Conservation (phyloP, 2,797 vertebrate species). For the Neosilurus mollespiculum region DNA sequence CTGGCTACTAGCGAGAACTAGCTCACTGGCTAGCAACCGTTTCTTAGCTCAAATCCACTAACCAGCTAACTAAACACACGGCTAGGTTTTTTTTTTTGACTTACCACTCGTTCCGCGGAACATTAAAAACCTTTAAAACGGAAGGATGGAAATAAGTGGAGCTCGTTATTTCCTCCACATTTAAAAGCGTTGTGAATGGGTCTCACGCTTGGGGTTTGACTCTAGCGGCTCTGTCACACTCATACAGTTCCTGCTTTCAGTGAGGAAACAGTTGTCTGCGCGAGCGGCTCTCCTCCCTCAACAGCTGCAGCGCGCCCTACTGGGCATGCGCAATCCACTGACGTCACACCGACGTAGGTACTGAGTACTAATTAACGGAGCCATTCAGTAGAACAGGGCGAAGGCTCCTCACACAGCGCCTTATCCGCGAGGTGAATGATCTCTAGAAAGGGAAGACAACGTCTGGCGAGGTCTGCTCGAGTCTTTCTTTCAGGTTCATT, state of each 20-base stretch:
- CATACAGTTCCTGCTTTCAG: conserved; percentile 27
- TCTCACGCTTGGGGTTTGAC: conserved; percentile 15
- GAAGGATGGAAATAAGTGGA: not conserved
- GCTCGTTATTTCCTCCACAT: conserved; percentile 7
- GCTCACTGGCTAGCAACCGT: conserved; percentile 30
- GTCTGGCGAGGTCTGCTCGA: too few species aligned
- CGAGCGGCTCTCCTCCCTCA: conserved; percentile 45
- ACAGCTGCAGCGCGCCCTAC: conserved; percentile 33
- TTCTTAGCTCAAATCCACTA: conserved; percentile 35
- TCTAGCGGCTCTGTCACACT: conserved; percentile 21
- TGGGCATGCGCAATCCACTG: conserved; percentile 54
- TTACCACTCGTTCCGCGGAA: conserved; percentile 61
- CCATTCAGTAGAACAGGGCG: not conserved
- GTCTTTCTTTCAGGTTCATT: too few species aligned
- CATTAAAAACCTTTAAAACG: conserved; percentile 53
- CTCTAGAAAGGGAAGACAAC: too few species aligned
- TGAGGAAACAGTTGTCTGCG: conserved; percentile 38
- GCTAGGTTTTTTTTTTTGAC: conserved; percentile 35
- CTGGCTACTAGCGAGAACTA: conserved; percentile 11
- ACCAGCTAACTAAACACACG: conserved; percentile 36
- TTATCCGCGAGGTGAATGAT: not conserved
- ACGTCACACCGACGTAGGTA: conserved; percentile 59
- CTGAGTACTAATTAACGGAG: conserved; percentile 36
- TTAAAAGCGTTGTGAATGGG: conserved; percentile 18
- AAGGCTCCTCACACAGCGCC: not conserved